These are phyloP conservation scores for Abramis brama DNA, from an alignment of 2,113 vertebrate genomes.

Conservation along the genomic window DNA sequence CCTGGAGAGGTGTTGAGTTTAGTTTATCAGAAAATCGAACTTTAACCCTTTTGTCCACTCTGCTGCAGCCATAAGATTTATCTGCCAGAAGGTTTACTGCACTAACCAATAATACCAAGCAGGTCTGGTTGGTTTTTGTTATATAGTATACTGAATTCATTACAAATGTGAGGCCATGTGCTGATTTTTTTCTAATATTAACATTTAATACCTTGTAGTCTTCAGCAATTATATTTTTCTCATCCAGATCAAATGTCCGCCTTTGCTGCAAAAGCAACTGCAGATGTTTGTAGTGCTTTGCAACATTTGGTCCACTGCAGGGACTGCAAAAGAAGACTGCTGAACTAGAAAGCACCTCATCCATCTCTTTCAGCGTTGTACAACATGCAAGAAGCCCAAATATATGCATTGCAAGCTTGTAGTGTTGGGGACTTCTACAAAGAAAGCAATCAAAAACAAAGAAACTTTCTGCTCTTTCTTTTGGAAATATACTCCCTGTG, in stretches of 20 bases:
- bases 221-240: not conserved
- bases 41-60: not conserved
- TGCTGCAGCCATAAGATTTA: no score
- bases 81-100: no score
- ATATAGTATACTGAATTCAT: not conserved
- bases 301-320: not conserved
- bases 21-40: not conserved
- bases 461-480: not conserved
- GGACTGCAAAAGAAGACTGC: not conserved
- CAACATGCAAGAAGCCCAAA: no score
- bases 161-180: not conserved
- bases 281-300: not conserved
- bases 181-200: not conserved
- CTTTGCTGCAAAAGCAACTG: not conserved
- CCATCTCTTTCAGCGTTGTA: not conserved
- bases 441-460: no score
- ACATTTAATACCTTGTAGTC: conserved; percentile 15
- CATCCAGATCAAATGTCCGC: not conserved
- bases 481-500: no score
- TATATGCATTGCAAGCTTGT: no score
- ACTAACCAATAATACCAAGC: no score
- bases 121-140: no score
- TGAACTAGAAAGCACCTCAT: not conserved
- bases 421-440: not conserved
- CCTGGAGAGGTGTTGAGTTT: not conserved